Conservation (phyloP, 2,797 vertebrate genomes). For the Helostoma temminkii region DNA sequence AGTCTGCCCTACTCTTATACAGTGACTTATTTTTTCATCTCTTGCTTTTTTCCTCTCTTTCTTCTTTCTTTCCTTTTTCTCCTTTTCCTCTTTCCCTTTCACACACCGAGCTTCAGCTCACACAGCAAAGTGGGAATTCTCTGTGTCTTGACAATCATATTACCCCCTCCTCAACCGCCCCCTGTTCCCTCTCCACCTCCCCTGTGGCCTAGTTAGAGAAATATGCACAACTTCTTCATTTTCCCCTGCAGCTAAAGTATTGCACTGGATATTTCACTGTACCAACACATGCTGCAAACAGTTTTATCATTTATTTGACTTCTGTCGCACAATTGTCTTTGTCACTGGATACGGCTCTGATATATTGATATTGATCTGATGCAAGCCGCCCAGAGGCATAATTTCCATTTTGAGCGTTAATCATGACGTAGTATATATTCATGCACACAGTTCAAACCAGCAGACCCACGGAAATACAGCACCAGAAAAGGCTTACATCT, state of each 20-base stretch:
- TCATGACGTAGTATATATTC: slow-evolving; percentile 22
- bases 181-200: slow-evolving; percentile 40
- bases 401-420: slow-evolving; percentile 48
- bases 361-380: slow-evolving; percentile 32
- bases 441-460: slow-evolving; percentile 7
- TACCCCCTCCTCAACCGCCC: slow-evolving; percentile 26
- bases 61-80: slow-evolving; percentile 11
- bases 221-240: slow-evolving; percentile 71
- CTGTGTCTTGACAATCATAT: slow-evolving; percentile 66
- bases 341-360: slow-evolving; percentile 12
- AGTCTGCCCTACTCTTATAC: slow-evolving; percentile 24
- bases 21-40: slow-evolving; percentile 36
- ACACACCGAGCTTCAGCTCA: slow-evolving; percentile 22
- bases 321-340: slow-evolving; percentile 19
- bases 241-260: slow-evolving; percentile 55
- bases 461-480: background rate
- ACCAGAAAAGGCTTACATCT: slow-evolving; percentile 24
- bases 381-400: slow-evolving; percentile 17
- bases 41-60: slow-evolving; percentile 10
- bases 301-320: slow-evolving; percentile 41
- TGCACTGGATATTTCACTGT: slow-evolving; percentile 51
- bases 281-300: slow-evolving; percentile 52
- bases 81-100: background rate
- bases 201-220: slow-evolving; percentile 76
- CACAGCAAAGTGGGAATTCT: slow-evolving; percentile 60